Percentiles rank a stretch among this genome's conserved stretches.
Conservation (phyloP, 2,797 vertebrate genomes). For the Champsocephalus gunnari region DNA sequence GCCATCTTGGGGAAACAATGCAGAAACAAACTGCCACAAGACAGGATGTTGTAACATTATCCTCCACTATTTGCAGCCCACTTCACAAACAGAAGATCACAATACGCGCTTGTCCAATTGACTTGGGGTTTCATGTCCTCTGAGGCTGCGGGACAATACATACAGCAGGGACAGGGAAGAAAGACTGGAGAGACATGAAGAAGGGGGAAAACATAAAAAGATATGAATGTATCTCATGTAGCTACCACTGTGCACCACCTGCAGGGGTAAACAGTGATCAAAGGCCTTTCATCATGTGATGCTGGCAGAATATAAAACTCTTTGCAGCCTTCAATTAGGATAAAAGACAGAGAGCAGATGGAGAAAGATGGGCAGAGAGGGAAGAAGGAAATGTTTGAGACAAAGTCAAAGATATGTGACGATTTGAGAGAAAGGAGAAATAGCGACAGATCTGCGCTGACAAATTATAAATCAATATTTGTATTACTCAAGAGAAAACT, state of each 20-base stretch:
- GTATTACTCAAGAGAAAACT: slow-evolving; percentile 14
- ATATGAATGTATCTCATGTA: slow-evolving; percentile 55
- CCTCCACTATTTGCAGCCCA: slow-evolving; percentile 53
- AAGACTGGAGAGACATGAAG: slow-evolving; percentile 10
- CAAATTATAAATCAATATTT: slow-evolving; percentile 19
- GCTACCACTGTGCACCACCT: slow-evolving; percentile 63
- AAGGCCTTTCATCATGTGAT: slow-evolving; percentile 77
- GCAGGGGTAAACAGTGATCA: slow-evolving; percentile 77
- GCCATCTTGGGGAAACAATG: slow-evolving; percentile 53
- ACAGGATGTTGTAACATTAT: slow-evolving; percentile 66
- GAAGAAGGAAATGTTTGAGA: slow-evolving; percentile 13
- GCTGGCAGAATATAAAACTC: slow-evolving; percentile 64
- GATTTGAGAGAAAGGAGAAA: neutral
- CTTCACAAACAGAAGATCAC: slow-evolving; percentile 47
- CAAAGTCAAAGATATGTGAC: slow-evolving; percentile 40
- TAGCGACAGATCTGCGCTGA: slow-evolving; percentile 5
- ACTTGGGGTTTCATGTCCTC: slow-evolving; percentile 12
- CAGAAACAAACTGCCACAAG: slow-evolving; percentile 53
- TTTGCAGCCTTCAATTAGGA: slow-evolving; percentile 72
- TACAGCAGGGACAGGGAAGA: slow-evolving; percentile 8
- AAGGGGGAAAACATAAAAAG: slow-evolving; percentile 43
- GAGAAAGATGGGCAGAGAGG: slow-evolving; percentile 26
- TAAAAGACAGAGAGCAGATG: slow-evolving; percentile 38
- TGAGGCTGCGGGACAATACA: neutral
- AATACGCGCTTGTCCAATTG: slow-evolving; percentile 33